Percentiles rank a stretch among this genome's conserved stretches.
phyloP scores from a whole-genome alignment of 2,797 vertebrate genomes.

The Notolabrus celidotus region DNA sequence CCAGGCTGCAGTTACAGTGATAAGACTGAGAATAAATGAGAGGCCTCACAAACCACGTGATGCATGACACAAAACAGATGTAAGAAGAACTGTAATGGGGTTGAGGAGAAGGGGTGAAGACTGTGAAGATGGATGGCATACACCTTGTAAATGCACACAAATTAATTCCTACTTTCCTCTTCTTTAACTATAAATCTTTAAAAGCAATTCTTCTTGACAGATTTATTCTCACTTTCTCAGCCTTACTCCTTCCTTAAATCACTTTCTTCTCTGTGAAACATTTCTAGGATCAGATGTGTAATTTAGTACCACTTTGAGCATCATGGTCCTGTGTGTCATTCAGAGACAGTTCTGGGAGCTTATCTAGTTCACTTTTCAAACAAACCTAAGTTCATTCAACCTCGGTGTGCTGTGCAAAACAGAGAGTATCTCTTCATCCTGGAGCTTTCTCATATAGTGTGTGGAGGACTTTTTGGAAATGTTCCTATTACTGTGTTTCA shows the following conservation, averaged over 20 bases:
- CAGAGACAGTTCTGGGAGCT: constrained; percentile 22
- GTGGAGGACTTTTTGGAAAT: background rate
- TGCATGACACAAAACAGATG: constrained; percentile 57
- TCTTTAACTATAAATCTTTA: constrained; percentile 33
- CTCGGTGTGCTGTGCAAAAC: background rate
- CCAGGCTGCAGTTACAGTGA: constrained; percentile 39
- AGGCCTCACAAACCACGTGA: constrained; percentile 24
- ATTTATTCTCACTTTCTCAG: constrained; percentile 33
- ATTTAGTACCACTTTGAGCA: background rate
- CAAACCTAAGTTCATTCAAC: constrained; percentile 19
- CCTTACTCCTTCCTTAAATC: constrained; percentile 44
- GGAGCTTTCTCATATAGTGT: background rate
- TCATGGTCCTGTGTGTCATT: constrained; percentile 1
- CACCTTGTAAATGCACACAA: background rate
- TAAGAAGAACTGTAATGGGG: constrained; percentile 3
- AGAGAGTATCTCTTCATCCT: too few relatives aligned
- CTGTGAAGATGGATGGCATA: constrained; percentile 11
- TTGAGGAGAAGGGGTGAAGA: background rate
- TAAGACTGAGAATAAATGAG: constrained; percentile 49
- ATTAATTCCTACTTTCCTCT: constrained; percentile 8
- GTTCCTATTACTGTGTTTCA: constrained; percentile 11
- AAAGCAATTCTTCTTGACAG: constrained; percentile 29
- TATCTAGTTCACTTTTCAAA: constrained; percentile 19
- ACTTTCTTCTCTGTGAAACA: constrained; percentile 40
- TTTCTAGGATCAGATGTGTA: constrained; percentile 31